Conservation (phyloP, 2,113 vertebrate species). For the Marmota monax region DNA sequence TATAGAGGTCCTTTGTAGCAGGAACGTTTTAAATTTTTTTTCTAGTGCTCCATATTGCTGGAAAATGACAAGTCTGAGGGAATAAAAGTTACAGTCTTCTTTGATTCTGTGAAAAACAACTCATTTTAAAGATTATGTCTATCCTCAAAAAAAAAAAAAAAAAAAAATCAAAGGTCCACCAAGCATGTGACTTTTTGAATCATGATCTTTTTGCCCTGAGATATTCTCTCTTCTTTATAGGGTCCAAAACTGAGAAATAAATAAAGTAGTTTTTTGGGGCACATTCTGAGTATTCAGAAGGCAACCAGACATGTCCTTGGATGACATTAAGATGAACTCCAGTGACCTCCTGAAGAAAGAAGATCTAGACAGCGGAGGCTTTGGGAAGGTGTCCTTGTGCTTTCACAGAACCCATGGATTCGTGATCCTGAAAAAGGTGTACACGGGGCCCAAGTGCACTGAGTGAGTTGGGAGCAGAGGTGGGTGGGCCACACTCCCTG, state of each 20-base stretch:
- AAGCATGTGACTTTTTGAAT: not conserved
- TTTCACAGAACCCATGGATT: conserved; percentile 92
- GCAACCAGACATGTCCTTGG: conserved; percentile 86
- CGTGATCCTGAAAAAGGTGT: conserved; percentile 95
- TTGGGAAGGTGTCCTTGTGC: conserved; percentile 94
- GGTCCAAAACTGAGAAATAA: not conserved
- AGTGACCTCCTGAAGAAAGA: conserved; percentile 89
- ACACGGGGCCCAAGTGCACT: conserved; percentile 91
- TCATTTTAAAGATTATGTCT: not conserved
- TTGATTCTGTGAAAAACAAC: not conserved
- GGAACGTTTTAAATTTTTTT: not conserved
- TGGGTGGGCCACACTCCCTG: not conserved
- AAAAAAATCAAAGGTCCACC: not conserved
- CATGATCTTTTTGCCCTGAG: not conserved
- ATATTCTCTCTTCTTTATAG: conserved; percentile 23
- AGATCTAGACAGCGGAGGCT: conserved; percentile 93
- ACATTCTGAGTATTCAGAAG: conserved; percentile 51
- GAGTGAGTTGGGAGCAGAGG: conserved; percentile 90
- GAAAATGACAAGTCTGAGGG: not conserved
- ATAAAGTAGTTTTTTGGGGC: not conserved
- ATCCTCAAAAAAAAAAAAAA: not conserved
- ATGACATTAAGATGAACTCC: conserved; percentile 91
- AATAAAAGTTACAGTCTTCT: not conserved
- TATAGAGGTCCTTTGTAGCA: not conserved
- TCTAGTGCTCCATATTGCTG: not conserved